phyloP scores from a whole-genome alignment of 2,888 invertebrate genomes.

The Standfussiana lucernea region DNA sequence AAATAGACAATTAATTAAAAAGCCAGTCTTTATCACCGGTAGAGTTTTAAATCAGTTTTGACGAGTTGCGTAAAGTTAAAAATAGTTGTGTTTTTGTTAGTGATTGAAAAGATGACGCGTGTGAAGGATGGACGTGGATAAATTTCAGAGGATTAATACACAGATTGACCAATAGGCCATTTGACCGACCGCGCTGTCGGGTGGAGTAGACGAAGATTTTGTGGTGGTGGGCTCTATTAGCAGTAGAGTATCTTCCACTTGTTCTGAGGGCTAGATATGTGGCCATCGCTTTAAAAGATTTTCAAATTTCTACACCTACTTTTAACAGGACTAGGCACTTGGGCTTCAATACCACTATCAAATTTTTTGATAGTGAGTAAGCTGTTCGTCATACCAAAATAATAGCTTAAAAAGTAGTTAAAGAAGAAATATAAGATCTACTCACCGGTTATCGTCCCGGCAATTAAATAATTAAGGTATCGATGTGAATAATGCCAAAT shows the following conservation, averaged over 20 bases:
- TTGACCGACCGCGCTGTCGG: too few relatives aligned
- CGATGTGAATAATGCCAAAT: not conserved
- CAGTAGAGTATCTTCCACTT: not conserved
- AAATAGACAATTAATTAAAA: too few relatives aligned
- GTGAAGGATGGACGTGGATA: too few relatives aligned
- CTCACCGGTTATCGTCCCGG: not conserved
- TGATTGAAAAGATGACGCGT: conserved; percentile 19
- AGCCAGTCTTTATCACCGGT: too few relatives aligned
- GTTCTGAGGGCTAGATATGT: not conserved
- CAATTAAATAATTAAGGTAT: conserved; percentile 6
- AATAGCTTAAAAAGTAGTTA: too few relatives aligned
- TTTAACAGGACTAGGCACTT: not conserved
- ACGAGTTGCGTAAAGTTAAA: conserved; percentile 34
- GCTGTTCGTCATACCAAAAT: not conserved
- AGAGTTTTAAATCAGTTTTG: too few relatives aligned
- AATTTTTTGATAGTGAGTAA: not conserved
- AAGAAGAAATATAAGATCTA: not conserved
- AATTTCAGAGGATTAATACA: too few relatives aligned
- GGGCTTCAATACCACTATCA: not conserved
- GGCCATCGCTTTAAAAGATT: not conserved
- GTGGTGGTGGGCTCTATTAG: too few relatives aligned
- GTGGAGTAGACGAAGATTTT: too few relatives aligned
- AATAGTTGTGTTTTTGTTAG: conserved; percentile 30
- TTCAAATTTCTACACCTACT: not conserved
- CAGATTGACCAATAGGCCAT: too few relatives aligned